Base-by-base conservation (phyloP, 1,140 invertebrate species). In the Cyphomyrmex costatus region DNA sequence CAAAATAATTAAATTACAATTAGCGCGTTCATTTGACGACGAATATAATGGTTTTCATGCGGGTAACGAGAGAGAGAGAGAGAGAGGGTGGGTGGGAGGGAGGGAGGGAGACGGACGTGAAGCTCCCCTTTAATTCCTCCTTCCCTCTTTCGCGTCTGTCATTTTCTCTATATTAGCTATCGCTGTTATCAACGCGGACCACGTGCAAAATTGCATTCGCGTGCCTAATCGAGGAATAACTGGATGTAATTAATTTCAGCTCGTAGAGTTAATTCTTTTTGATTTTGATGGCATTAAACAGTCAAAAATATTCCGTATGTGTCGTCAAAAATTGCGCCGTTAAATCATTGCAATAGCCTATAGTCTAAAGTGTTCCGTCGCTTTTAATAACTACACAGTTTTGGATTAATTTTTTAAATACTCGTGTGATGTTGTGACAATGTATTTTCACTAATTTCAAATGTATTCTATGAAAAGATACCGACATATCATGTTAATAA, bases 1-100 rank as follows among this genome's bases (percentile, higher is more conserved):
- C 46, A 33, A 74, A 83, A 83, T 83, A 74, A 83, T 83, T 73
- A 83, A 83, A 83, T 83, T 74, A 83, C 68, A 83, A 83, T 83
- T 83, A 74, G 68, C 36, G 56, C 27, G 53, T 49, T 61, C 24
- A 83, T 83, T 83, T 60, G 24, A 74, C 30, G n/a, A 27, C 36
- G 53, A 83, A 83, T 74, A 74, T 46, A 83, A 83, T 74, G 65
- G 30, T 70, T 70, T 49, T 21, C 46, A 66, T 6, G 14, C 7
- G 33, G 36, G n/a, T 6, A 21, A 16, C n/a, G 36, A 42, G 36
- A 0, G 36, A 42, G 36, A 0, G 36, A 42, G 8, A 42, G 36
- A 42, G 10, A 42, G 30, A 56, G 12, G 51, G 76, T 16, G 14
- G 21, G n/a, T 16, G 53, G 24, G n/a, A 33, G 49, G 21, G 27